Percentiles rank a stretch among this genome's conserved stretches.
These are phyloP conservation scores for Rhipidura dahli DNA, from an alignment of 2,113 vertebrate genomes.

Conservation along the genomic window DNA sequence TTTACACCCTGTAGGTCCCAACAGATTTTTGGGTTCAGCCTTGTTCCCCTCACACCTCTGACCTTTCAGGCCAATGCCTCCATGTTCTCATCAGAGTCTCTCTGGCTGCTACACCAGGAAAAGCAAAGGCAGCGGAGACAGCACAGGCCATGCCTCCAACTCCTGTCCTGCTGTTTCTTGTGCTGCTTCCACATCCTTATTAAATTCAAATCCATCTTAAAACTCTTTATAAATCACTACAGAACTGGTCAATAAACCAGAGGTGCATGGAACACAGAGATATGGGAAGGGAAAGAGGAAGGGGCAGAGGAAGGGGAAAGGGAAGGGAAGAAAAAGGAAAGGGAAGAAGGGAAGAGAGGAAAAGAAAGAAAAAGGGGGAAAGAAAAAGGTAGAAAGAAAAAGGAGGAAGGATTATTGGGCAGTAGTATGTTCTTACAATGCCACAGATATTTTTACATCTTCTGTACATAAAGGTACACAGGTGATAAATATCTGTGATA, in stretches of 20 bases:
- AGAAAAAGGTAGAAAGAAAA: neutral
- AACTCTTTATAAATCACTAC: neutral
- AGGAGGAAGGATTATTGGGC: neutral
- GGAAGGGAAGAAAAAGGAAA: neutral
- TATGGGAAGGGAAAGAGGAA: neutral
- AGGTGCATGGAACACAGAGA: neutral
- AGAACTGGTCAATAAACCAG: neutral
- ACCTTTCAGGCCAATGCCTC: neutral
- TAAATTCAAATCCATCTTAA: neutral
- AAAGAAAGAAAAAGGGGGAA: neutral
- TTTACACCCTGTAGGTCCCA: neutral
- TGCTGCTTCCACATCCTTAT: neutral
- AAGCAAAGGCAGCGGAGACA: fast-evolving
- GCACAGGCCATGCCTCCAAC: neutral
- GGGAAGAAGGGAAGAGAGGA: neutral
- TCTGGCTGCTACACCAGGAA: neutral
- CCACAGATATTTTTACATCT: neutral
- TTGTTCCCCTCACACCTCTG: neutral
- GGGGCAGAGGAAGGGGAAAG: neutral
- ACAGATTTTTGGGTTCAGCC: neutral
- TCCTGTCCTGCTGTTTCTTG: neutral
- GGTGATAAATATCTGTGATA: neutral
- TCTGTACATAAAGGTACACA: neutral
- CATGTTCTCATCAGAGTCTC: neutral
- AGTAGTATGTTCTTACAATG: neutral